A percentile compares a stretch with the other conserved stretches of the same genome.
These are phyloP conservation scores for Lasiommata megera DNA, from an alignment of 2,888 invertebrate species.

Conservation along the genomic window DNA sequence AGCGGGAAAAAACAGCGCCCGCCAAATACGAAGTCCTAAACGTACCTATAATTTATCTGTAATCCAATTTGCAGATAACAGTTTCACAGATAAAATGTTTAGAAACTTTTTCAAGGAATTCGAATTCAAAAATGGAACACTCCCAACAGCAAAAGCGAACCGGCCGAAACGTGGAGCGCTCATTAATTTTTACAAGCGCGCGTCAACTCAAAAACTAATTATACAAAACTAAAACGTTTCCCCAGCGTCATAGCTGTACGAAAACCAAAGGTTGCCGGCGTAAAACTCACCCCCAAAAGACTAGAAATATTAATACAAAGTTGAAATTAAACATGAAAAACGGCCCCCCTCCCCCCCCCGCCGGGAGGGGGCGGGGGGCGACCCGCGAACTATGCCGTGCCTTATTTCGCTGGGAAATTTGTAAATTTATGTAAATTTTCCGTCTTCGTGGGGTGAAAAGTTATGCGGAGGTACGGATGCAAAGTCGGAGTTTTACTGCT, in stretches of 20 bases:
- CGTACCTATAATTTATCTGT: too few species aligned
- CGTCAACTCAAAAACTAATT: slow-evolving; percentile 62
- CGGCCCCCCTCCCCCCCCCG: slow-evolving; percentile 41
- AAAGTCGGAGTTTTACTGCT: slow-evolving; percentile 27
- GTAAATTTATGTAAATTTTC: slow-evolving; percentile 80
- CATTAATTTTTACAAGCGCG: slow-evolving; percentile 39
- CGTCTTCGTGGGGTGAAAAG: slow-evolving; percentile 70
- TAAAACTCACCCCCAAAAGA: slow-evolving; percentile 51
- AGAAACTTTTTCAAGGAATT: neutral
- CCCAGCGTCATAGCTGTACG: slow-evolving; percentile 64
- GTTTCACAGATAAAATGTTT: too few species aligned
- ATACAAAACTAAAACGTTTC: slow-evolving; percentile 67
- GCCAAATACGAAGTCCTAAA: too few species aligned
- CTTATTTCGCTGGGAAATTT: slow-evolving; percentile 77
- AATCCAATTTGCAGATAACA: too few species aligned
- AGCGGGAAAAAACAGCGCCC: too few species aligned
- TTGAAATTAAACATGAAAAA: slow-evolving; percentile 82
- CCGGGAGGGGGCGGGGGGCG: slow-evolving; percentile 32
- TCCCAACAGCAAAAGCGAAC: slow-evolving; percentile 22
- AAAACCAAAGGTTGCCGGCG: slow-evolving; percentile 58
- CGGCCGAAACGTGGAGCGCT: slow-evolving; percentile 16
- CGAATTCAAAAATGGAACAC: slow-evolving; percentile 4
- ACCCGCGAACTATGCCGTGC: slow-evolving; percentile 59
- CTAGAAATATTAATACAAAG: slow-evolving; percentile 78
- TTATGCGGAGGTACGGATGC: slow-evolving; percentile 44